phyloP scores from a whole-genome alignment of 2,888 invertebrate species.

The Tinea semifulvella region DNA sequence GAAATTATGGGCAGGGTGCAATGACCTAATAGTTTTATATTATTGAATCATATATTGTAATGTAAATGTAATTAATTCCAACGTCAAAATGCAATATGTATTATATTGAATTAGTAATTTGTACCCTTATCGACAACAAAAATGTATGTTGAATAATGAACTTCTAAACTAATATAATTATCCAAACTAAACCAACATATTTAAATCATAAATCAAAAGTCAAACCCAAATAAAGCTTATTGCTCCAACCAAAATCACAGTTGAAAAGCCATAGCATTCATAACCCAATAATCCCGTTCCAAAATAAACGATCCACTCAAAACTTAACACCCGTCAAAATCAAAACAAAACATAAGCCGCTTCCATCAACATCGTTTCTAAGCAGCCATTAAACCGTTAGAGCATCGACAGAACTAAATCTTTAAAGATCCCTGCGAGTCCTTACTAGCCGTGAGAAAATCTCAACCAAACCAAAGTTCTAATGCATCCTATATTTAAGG shows the following conservation, averaged over 20 bases:
- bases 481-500: constrained; percentile 45
- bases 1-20: too few species aligned
- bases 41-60: too few species aligned
- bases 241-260: neutral
- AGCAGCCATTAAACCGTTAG: constrained; percentile 19
- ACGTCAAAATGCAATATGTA: too few species aligned
- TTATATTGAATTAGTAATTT: too few species aligned
- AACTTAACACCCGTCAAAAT: constrained; percentile 32
- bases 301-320: constrained; percentile 35
- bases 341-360: constrained; percentile 44
- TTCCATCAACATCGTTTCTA: constrained; percentile 41
- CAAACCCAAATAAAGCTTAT: too few species aligned
- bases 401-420: constrained; percentile 32
- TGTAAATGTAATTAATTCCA: too few species aligned
- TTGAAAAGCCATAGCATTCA: constrained; percentile 26
- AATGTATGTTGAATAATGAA: too few species aligned
- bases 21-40: too few species aligned
- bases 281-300: constrained; percentile 49
- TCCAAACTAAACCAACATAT: too few species aligned
- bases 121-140: too few species aligned
- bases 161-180: too few species aligned
- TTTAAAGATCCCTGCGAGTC: constrained; percentile 39
- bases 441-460: constrained; percentile 55
- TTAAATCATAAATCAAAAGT: too few species aligned
- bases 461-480: constrained; percentile 31